Evolutionary conservation across 1,140 invertebrate species (phyloP).

Genomic region (Listronotus bonariensis): DNA sequence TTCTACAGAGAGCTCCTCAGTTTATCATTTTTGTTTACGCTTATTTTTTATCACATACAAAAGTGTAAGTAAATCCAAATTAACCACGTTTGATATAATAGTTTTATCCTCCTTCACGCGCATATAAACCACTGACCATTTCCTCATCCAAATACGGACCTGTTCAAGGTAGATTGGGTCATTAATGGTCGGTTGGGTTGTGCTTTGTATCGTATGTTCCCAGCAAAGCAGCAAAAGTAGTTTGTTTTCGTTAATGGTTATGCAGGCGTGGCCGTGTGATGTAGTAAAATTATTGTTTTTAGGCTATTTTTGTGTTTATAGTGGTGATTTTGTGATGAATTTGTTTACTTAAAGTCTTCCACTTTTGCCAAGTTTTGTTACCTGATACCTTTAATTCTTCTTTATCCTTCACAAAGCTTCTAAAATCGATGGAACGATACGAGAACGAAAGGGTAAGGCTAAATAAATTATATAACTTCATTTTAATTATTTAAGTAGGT

Average conservation of each 20-base stretch:
- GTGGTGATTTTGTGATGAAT: constrained; percentile 5
- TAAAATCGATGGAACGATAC: constrained; percentile 1
- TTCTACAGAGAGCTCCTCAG: no score
- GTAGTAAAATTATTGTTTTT: constrained; percentile 8
- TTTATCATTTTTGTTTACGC: no score
- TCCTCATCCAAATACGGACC: constrained; percentile 7
- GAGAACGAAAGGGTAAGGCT: constrained; percentile 10
- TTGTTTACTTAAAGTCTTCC: constrained; percentile 11
- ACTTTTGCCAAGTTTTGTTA: no score
- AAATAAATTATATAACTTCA: neutral
- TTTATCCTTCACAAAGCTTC: no score
- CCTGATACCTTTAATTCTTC: no score
- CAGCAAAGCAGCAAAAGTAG: constrained; percentile 4
- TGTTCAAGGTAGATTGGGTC: constrained; percentile 31
- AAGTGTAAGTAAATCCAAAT: no score
- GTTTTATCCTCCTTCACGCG: no score
- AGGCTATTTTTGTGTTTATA: neutral
- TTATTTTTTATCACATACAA: no score
- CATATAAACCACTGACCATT: neutral
- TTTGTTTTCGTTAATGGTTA: constrained; percentile 25
- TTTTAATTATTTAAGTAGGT: no score
- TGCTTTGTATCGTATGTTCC: constrained; percentile 1
- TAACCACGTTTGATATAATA: no score
- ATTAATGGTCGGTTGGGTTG: constrained; percentile 18
- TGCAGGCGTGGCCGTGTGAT: constrained; percentile 24